Conservation (phyloP, 2,113 vertebrate species). For the Percopsis transmontana region DNA sequence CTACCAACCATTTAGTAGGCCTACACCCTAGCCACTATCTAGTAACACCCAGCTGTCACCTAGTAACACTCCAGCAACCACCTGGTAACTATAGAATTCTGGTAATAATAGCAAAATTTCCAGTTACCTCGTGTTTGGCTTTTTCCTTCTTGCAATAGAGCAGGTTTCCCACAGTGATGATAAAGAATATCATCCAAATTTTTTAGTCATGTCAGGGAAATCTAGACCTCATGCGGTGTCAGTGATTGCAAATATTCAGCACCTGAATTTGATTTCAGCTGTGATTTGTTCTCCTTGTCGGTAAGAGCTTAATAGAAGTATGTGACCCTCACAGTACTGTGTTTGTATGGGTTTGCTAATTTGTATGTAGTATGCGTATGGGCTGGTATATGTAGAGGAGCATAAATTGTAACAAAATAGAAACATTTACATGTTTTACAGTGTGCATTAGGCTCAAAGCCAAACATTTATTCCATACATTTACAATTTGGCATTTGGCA, state of each 20-base stretch:
- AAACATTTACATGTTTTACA: constrained; percentile 13
- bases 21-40: too few relatives aligned
- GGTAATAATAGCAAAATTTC: too few relatives aligned
- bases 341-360: not conserved
- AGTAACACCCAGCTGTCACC: too few relatives aligned
- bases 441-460: constrained; percentile 14
- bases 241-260: constrained; percentile 67
- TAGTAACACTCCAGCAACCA: too few relatives aligned
- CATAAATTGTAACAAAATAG: constrained; percentile 16
- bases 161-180: constrained; percentile 47
- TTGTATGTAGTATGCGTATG: constrained; percentile 26
- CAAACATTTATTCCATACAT: constrained; percentile 2
- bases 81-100: too few relatives aligned
- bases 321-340: constrained; percentile 54
- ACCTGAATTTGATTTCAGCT: constrained; percentile 65
- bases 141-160: constrained; percentile 30
- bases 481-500: too few relatives aligned
- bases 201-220: constrained; percentile 63
- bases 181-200: constrained; percentile 52
- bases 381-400: constrained; percentile 34
- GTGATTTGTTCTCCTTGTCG: constrained; percentile 58
- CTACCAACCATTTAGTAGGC: too few relatives aligned
- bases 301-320: constrained; percentile 73
- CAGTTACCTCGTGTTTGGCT: not conserved
- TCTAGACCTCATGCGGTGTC: constrained; percentile 62